These are phyloP conservation scores for Gonatopus flavifemur DNA, from an alignment of 1,140 invertebrate genomes.

Conservation along the genomic window DNA sequence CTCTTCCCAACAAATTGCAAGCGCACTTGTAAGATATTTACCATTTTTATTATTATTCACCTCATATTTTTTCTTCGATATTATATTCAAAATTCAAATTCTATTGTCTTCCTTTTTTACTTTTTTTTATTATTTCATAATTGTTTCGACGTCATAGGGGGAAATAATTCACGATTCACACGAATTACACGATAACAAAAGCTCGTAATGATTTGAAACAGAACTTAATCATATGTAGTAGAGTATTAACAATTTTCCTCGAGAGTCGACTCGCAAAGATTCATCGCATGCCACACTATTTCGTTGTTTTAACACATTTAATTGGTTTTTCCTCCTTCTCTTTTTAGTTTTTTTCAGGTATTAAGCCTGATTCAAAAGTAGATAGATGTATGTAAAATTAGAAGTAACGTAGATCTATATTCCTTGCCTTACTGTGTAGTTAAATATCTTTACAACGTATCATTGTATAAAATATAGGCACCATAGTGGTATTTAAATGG, in stretches of 20 bases:
- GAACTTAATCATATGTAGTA: background rate
- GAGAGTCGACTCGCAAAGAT: conserved; percentile 25
- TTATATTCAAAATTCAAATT: background rate
- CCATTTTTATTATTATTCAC: conserved; percentile 55
- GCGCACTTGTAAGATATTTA: conserved; percentile 69
- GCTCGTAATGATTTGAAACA: too few relatives aligned
- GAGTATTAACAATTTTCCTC: conserved; percentile 16
- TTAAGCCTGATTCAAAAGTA: conserved; percentile 33
- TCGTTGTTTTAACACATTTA: conserved; percentile 8
- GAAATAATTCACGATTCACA: too few relatives aligned
- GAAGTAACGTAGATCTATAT: conserved; percentile 21
- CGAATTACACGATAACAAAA: too few relatives aligned
- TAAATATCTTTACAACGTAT: too few relatives aligned
- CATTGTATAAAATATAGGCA: too few relatives aligned
- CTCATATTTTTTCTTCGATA: background rate
- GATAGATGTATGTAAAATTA: conserved; percentile 24
- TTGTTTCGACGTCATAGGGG: too few relatives aligned
- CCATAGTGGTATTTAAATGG: too few relatives aligned
- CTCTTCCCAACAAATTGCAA: conserved; percentile 70
- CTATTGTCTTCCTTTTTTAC: background rate
- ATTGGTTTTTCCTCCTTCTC: too few relatives aligned
- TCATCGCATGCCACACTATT: conserved; percentile 31
- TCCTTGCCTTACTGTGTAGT: background rate
- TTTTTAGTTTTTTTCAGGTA: conserved; percentile 31
- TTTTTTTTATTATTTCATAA: too few relatives aligned